A percentile compares a stretch with the other conserved stretches of the same genome.
phyloP scores from a whole-genome alignment of 2,113 vertebrate genomes.

The Nannospalax galili region DNA sequence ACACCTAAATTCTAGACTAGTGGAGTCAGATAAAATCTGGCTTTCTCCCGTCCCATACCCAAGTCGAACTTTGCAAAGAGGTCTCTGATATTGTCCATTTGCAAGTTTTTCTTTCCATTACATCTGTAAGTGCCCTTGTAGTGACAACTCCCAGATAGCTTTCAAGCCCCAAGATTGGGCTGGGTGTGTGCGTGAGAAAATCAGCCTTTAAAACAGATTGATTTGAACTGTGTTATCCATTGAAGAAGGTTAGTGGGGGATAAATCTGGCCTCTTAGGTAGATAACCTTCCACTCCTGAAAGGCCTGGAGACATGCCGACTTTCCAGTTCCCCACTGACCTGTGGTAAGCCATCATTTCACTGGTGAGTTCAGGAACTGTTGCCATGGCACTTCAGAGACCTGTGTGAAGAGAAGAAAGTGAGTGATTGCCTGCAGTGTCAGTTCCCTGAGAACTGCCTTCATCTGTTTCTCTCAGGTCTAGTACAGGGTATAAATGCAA shows the following conservation, averaged over 20 bases:
- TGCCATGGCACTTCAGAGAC: conserved; percentile 67
- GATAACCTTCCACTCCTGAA: neutral
- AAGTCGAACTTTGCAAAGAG: neutral
- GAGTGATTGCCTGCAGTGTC: neutral
- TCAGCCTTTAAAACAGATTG: neutral
- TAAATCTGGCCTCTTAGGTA: neutral
- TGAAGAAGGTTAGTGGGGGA: neutral
- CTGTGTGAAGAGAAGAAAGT: conserved; percentile 61
- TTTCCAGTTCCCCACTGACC: conserved; percentile 61
- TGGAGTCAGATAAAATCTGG: neutral
- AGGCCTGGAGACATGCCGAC: neutral
- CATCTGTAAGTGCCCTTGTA: neutral
- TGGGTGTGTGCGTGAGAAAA: neutral
- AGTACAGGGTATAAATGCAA: neutral
- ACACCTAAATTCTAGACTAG: neutral
- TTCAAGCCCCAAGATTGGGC: neutral
- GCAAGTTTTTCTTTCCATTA: neutral
- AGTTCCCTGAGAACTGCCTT: neutral
- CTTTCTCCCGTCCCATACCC: neutral
- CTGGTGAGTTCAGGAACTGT: conserved; percentile 55
- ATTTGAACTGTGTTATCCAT: neutral
- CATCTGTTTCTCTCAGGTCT: neutral
- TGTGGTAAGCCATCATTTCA: conserved; percentile 56
- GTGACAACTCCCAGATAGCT: neutral
- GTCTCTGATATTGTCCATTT: neutral